phyloP scores from a whole-genome alignment of 2,888 invertebrate genomes.

The Gymnosoma rotundatum region DNA sequence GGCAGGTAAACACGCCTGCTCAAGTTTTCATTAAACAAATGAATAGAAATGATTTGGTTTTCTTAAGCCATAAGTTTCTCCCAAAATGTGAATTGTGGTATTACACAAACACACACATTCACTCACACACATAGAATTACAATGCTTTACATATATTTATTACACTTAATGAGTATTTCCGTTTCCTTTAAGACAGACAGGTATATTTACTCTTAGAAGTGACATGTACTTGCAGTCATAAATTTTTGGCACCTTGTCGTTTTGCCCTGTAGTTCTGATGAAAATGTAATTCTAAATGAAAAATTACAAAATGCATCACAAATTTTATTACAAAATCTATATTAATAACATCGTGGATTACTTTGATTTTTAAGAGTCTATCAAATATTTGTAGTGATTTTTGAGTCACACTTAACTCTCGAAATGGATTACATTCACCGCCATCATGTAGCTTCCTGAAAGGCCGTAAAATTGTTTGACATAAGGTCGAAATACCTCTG shows the following conservation, averaged over 20 bases:
- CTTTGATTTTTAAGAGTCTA: too few species aligned
- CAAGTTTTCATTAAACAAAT: conserved; percentile 16
- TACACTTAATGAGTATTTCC: conserved; percentile 53
- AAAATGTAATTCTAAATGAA: too few species aligned
- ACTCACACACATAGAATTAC: background rate
- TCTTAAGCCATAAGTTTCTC: background rate
- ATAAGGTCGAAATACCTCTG: too few species aligned
- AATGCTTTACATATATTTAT: conserved; percentile 12
- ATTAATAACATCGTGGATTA: too few species aligned
- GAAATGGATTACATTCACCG: too few species aligned
- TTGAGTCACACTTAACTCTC: too few species aligned
- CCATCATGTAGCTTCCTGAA: too few species aligned
- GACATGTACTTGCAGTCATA: background rate
- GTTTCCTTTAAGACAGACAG: conserved; percentile 45
- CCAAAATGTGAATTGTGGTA: background rate
- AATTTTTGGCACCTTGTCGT: background rate
- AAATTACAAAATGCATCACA: too few species aligned
- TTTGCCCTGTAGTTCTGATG: background rate
- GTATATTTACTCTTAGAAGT: conserved; percentile 1
- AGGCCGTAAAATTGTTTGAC: too few species aligned
- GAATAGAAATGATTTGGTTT: conserved; percentile 27
- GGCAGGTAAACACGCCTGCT: background rate
- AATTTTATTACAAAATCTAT: too few species aligned
- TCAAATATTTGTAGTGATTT: too few species aligned
- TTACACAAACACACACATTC: background rate